Conservation (phyloP, 2,113 vertebrate genomes). For the Daphoenositta chrysoptera region DNA sequence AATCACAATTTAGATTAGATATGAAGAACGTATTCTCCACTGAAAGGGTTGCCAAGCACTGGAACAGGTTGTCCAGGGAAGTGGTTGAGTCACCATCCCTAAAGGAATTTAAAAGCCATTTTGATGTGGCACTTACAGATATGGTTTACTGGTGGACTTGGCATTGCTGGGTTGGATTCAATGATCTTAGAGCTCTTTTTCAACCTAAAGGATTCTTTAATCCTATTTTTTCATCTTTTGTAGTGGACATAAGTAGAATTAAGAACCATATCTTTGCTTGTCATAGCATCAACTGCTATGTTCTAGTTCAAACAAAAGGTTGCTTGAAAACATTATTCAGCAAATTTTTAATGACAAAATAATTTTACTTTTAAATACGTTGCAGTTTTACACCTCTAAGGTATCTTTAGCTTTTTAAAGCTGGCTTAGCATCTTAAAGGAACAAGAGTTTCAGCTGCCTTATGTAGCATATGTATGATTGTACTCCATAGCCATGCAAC, state of each 20-base stretch:
- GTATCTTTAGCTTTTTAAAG: neutral
- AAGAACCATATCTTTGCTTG: neutral
- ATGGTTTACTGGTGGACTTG: neutral
- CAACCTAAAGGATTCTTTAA: neutral
- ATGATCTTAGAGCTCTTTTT: neutral
- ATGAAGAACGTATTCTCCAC: neutral
- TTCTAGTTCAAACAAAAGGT: neutral
- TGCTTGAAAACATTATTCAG: neutral
- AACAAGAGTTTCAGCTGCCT: neutral
- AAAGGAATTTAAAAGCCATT: neutral
- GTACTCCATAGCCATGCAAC: neutral
- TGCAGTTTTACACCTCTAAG: neutral
- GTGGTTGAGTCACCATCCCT: neutral
- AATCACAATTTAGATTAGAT: neutral
- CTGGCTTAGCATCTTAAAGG: neutral
- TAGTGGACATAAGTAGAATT: neutral
- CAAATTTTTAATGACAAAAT: neutral
- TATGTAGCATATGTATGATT: neutral
- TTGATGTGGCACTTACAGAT: accelerated
- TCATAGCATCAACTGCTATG: neutral
- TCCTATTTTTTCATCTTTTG: neutral
- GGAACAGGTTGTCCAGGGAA: neutral
- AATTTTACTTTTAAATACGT: neutral
- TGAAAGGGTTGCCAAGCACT: neutral
- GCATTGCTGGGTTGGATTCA: neutral